Evolutionary conservation across 2,888 invertebrate genomes (phyloP).

Genomic region (Plagiodera versicolora): DNA sequence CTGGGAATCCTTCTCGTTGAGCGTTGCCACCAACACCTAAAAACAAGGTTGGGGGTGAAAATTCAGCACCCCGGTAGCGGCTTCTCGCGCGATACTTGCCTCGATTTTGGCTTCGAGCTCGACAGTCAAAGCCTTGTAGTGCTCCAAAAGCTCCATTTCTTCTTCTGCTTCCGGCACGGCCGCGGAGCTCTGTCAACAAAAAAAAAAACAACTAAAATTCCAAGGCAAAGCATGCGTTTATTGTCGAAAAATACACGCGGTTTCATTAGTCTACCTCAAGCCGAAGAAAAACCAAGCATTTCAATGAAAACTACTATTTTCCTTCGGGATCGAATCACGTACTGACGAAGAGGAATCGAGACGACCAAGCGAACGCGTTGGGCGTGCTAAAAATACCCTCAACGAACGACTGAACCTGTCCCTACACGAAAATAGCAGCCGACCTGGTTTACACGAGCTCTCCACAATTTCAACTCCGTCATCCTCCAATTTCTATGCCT

Average conservation of each 20-base stretch:
- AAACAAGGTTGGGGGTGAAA: conserved; percentile 17
- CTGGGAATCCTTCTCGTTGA: conserved; percentile 52
- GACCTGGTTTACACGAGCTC: too few relatives aligned
- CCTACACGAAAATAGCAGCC: background rate
- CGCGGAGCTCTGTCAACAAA: conserved; percentile 47
- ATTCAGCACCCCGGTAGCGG: background rate
- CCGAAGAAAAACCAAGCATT: too few relatives aligned
- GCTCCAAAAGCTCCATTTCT: conserved; percentile 43
- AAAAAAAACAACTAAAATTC: too few relatives aligned
- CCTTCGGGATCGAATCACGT: too few relatives aligned
- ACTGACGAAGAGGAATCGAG: too few relatives aligned
- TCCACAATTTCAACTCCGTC: too few relatives aligned
- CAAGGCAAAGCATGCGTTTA: conserved; percentile 3
- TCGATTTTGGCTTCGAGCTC: conserved; percentile 52
- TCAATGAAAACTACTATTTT: too few relatives aligned
- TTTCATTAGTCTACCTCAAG: too few relatives aligned
- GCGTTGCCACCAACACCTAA: conserved; percentile 48
- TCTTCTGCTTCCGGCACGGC: conserved; percentile 43
- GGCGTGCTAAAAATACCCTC: too few relatives aligned
- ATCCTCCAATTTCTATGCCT: too few relatives aligned
- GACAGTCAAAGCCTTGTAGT: conserved; percentile 46
- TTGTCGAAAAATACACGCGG: conserved; percentile 4
- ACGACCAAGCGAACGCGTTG: background rate
- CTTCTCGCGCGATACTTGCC: conserved; percentile 39
- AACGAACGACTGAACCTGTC: background rate